These are phyloP conservation scores for Mimas tiliae DNA, from an alignment of 2,888 invertebrate species.

Conservation along the genomic window DNA sequence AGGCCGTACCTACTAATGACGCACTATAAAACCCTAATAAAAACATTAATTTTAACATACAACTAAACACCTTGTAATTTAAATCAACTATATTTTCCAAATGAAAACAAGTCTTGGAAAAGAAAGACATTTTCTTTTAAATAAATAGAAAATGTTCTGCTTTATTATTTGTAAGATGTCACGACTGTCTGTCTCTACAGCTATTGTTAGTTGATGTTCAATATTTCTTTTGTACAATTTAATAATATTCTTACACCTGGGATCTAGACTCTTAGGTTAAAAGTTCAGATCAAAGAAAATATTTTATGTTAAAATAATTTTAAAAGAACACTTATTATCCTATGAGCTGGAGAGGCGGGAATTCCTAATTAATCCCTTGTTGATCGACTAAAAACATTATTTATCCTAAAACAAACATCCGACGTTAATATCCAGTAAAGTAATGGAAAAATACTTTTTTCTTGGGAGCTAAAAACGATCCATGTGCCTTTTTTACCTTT, in stretches of 20 bases:
- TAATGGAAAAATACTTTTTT: not conserved
- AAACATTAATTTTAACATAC: no score
- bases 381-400: not conserved
- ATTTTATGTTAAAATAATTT: not conserved
- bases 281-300: not conserved
- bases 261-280: not conserved
- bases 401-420: not conserved
- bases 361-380: not conserved
- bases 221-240: conserved; percentile 5
- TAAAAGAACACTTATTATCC: conserved; percentile 8
- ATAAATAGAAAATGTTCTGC: not conserved
- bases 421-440: not conserved
- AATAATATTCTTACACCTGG: conserved; percentile 8
- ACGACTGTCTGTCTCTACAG: not conserved
- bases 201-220: conserved; percentile 18
- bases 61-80: no score
- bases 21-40: no score
- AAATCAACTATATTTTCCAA: no score
- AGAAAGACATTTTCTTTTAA: no score
- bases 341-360: not conserved
- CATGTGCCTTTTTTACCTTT: no score
- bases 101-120: no score
- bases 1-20: no score
- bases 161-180: not conserved
- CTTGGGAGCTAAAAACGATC: no score